These are phyloP conservation scores for Gopherus flavomarginatus DNA, from an alignment of 2,113 vertebrate species.

Conservation along the genomic window DNA sequence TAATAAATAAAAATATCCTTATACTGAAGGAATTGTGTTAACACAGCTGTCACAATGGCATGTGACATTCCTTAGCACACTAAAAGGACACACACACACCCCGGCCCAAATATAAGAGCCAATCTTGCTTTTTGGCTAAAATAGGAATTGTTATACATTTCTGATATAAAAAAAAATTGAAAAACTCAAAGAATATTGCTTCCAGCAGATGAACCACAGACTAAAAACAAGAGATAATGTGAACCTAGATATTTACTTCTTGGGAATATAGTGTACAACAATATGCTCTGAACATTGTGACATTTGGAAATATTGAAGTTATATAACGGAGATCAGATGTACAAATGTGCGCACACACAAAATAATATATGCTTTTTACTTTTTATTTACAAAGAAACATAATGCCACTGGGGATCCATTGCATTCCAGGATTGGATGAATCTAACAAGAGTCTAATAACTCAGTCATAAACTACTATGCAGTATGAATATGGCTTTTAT, in stretches of 20 bases:
- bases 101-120: not conserved
- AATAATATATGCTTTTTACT: not conserved
- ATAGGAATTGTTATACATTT: fast-evolving
- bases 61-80: not conserved
- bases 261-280: not conserved
- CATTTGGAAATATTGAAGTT: not conserved
- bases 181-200: not conserved
- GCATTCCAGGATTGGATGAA: not conserved
- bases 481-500: not conserved
- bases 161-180: not conserved
- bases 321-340: not conserved
- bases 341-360: not conserved
- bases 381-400: not conserved
- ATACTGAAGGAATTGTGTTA: not conserved
- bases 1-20: not conserved
- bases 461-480: not conserved
- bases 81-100: not conserved
- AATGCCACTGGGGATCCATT: not conserved
- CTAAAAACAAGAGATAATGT: not conserved
- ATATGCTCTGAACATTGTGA: not conserved
- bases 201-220: not conserved
- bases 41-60: not conserved
- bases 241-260: not conserved
- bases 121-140: not conserved
- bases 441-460: constrained; percentile 13